Evolutionary conservation across 2,888 invertebrate genomes (phyloP), one percentile per base, ranked within the genome.

Genomic region (Neria commutata): DNA sequence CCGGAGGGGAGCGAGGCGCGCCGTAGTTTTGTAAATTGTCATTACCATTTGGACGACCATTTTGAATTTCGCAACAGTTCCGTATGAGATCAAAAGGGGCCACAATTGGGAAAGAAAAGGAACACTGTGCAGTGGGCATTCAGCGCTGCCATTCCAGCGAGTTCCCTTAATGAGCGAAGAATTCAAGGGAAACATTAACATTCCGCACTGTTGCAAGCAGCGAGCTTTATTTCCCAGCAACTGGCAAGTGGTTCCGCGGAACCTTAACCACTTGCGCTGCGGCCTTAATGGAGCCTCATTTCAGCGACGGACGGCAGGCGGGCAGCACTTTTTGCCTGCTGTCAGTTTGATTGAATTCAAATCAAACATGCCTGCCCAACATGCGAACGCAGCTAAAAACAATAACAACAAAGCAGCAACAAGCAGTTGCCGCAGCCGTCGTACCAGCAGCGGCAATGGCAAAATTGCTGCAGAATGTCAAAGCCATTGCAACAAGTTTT

Each of bases 321-420:
- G 29, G 29, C 29, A 29, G 29, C 29, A 8, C 58, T 54, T 59
- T 53, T 60, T 46, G 57, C 57, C n/a, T 49, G 29, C 46, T 60
- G 70, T 75, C 71, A 68, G 70, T 74, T 77, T 78, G 77, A 77
- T 77, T 77, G 77, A 77, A 77, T 77, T 77, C 78, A 78, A 78
- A 77, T 77, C 75, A 75, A 73, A 74, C 69, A 67, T 69, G 67
- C 68, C n/a, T n/a, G 42, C 14, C 14, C 17, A 14, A 4, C 6
- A 21, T 19, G 42, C 19, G 19, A n/a, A n/a, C n/a, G 61, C 60
- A 60, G 54, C 54, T 64, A 61, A 61, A 54, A 50, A 60, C 23
- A 56, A 51, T 19, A 29, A 49, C 19, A 52, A 57, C 21, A 11
- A 26, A 25, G 50, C 21, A 62, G 47, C 54, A 62, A 67, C 56